Evolutionary conservation across 2,113 vertebrate species (phyloP).

Genomic region (Chaetura pelagica): DNA sequence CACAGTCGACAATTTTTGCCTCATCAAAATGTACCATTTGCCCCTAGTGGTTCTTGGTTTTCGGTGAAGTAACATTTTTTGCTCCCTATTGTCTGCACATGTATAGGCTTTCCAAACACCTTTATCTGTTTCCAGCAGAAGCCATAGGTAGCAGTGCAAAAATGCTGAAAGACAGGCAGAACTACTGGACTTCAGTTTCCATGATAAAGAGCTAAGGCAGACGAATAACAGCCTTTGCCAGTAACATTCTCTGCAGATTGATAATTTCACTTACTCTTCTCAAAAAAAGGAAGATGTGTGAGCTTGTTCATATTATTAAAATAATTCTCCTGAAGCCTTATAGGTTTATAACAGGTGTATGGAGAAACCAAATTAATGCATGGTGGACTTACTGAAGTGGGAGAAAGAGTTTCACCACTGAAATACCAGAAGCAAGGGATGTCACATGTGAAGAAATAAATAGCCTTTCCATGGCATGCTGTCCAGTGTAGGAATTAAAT

Average conservation of each 20-base stretch:
- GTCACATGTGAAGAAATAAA: accelerated
- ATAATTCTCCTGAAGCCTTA: neutral
- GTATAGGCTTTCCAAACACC: neutral
- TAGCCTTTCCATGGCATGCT: neutral
- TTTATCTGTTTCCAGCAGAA: neutral
- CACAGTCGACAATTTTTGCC: neutral
- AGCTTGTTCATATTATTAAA: neutral
- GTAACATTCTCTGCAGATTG: neutral
- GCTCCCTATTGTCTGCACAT: neutral
- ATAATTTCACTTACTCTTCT: neutral
- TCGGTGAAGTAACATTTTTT: neutral
- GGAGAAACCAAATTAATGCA: neutral
- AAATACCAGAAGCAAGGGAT: neutral
- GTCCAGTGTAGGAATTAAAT: neutral
- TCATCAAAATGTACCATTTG: neutral
- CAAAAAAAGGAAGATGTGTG: neutral
- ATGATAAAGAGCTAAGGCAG: neutral
- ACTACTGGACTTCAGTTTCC: neutral
- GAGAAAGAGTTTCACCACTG: neutral
- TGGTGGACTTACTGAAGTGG: neutral
- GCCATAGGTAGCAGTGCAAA: neutral
- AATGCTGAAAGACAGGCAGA: neutral
- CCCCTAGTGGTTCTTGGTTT: neutral
- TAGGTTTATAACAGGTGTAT: neutral
- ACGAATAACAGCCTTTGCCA: neutral